Base-by-base conservation (phyloP, 2,888 invertebrate species). In the Malachius bipustulatus region DNA sequence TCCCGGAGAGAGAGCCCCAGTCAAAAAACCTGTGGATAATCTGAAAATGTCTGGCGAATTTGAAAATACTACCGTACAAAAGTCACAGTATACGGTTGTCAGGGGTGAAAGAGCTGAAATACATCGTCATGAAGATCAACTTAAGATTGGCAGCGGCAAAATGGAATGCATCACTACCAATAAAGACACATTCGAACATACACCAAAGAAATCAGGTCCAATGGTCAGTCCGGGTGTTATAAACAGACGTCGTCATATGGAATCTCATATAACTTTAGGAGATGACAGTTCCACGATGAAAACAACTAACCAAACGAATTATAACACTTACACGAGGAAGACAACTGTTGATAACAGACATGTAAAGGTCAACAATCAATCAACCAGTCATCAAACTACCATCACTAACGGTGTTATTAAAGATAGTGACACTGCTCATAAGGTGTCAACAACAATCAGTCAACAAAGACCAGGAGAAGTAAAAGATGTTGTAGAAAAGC, bases 221-320 rank as follows among this genome's bases (percentile, higher is more conserved):
- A 63, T 66, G 29, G 65, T 60, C 19, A 69, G 66, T 16, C 67
- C 68, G 41, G 42, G 48, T 1, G 41, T 48, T 9, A 63, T 68
- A 11, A 71, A 72, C 39, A 72, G 67, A 35, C 62, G 72, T 45
- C 69, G 66, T 10, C 71, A 79, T 49, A 72, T 75, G 59, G 77
- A 79, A 58, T 80, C 82, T 0, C 75, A 75, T 38, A 71, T 80
- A 35, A 66, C 63, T 4, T 53, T 78, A 12, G 77, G 77, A 2
- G 68, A 66, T 46, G 75, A 77, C 41, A 64, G 54, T 1, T 52
- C 64, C 1, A 56, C 60, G 8, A 66, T 70, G 57, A 67, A 65
- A 46, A 72, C 72, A 3, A 72, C 74, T 1, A 71, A 71, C 53
- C 72, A 75, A 54, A 62, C 66, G 38, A 74, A 72, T 48, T 75